Percentiles rank a stretch among this genome's conserved stretches.
phyloP scores from a whole-genome alignment of 2,113 vertebrate genomes.

The Mormoops blainvillei region DNA sequence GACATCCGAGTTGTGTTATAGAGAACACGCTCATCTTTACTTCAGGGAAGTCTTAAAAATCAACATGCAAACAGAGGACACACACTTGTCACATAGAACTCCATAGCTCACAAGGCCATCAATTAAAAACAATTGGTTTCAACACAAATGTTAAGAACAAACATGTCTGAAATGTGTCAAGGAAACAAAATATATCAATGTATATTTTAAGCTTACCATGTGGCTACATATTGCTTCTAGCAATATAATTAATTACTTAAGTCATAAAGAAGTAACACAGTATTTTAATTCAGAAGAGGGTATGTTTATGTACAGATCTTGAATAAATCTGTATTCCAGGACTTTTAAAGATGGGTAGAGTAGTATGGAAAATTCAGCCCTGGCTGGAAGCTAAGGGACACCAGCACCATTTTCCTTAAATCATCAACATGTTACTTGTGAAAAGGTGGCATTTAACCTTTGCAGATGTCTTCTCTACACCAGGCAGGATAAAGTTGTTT shows the following conservation, averaged over 20 bases:
- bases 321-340: conserved; percentile 46
- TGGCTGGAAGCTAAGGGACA: conserved; percentile 55
- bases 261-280: conserved; percentile 13
- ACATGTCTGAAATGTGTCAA: conserved; percentile 38
- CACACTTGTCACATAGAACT: conserved; percentile 33
- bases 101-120: conserved; percentile 24
- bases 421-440: neutral
- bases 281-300: conserved; percentile 49
- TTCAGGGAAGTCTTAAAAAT: conserved; percentile 43
- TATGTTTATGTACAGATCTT: conserved; percentile 26
- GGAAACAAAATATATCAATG: conserved; percentile 27
- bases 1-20: conserved; percentile 1
- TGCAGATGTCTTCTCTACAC: neutral
- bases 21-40: neutral
- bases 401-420: conserved; percentile 69
- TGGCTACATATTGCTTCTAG: conserved; percentile 51
- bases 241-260: conserved; percentile 53
- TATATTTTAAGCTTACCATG: conserved; percentile 42
- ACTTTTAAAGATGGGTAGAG: conserved; percentile 46
- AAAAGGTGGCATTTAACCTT: conserved; percentile 34
- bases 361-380: conserved; percentile 46
- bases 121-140: conserved; percentile 56
- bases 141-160: conserved; percentile 45
- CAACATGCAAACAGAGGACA: conserved; percentile 60
- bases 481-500: conserved; percentile 19